phyloP scores from a whole-genome alignment of 1,140 invertebrate species.

The Heterodera schachtii region DNA sequence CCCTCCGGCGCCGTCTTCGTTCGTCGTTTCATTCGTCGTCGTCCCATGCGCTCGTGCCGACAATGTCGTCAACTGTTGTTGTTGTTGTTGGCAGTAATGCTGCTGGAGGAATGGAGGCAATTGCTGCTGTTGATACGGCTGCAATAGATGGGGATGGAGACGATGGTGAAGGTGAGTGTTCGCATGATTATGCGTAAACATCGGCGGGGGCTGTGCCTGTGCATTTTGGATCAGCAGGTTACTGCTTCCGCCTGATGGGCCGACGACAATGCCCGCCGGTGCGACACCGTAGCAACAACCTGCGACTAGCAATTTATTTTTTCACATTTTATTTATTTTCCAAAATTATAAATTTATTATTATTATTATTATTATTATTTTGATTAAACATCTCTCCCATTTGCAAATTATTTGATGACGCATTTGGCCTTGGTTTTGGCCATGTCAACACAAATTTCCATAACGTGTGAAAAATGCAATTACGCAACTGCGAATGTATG shows the following conservation, averaged over 20 bases:
- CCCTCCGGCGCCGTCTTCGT: neutral
- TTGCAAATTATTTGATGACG: too few relatives aligned
- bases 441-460: too few relatives aligned
- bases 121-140: neutral
- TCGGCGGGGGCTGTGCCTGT: neutral
- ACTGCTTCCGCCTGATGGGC: neutral
- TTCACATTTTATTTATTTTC: too few relatives aligned
- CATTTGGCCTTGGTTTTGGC: neutral
- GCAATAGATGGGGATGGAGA: constrained; percentile 7
- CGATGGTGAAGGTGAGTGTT: constrained; percentile 17
- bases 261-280: constrained; percentile 12
- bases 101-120: too few relatives aligned
- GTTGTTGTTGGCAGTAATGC: too few relatives aligned
- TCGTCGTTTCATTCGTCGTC: neutral
- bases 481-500: neutral
- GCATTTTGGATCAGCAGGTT: constrained; percentile 19
- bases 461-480: neutral
- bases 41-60: neutral
- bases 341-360: too few relatives aligned
- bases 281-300: constrained; percentile 9
- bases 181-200: neutral
- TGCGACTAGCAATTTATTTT: neutral
- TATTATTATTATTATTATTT: too few relatives aligned
- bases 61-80: neutral
- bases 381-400: too few relatives aligned